A percentile compares a stretch with the other conserved stretches of the same genome.
These are phyloP conservation scores for Eustalomyia histrio DNA, from an alignment of 2,888 invertebrate genomes.

Conservation along the genomic window DNA sequence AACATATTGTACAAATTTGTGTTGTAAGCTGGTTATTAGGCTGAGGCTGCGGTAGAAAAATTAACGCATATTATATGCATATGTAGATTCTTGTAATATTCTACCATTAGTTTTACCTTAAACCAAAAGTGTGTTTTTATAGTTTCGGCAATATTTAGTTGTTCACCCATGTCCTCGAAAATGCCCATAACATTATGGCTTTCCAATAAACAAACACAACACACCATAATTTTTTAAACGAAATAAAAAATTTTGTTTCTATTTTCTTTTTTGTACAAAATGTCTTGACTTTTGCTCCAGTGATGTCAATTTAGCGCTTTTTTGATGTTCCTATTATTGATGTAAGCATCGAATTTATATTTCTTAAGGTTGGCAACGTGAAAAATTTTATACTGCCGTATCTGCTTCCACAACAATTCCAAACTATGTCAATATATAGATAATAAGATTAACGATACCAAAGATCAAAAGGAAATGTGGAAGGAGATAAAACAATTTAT, in stretches of 20 bases:
- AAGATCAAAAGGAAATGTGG: too few species aligned
- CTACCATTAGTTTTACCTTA: slow-evolving; percentile 68
- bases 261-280: not conserved
- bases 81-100: too few species aligned
- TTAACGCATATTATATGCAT: not conserved
- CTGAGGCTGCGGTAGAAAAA: slow-evolving; percentile 67
- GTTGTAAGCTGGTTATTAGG: slow-evolving; percentile 74
- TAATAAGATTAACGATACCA: too few species aligned
- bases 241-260: not conserved
- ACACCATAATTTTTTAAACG: slow-evolving; percentile 68
- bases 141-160: slow-evolving; percentile 72
- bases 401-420: too few species aligned
- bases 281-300: not conserved
- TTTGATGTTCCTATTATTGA: too few species aligned
- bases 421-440: too few species aligned
- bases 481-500: too few species aligned
- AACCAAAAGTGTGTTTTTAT: slow-evolving; percentile 78
- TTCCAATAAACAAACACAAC: slow-evolving; percentile 75
- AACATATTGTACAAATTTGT: slow-evolving; percentile 75
- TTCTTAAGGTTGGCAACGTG: too few species aligned
- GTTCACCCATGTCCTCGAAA: slow-evolving; percentile 70
- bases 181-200: slow-evolving; percentile 72
- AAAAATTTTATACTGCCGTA: too few species aligned
- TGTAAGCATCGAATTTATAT: too few species aligned
- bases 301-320: too few species aligned